Evolutionary conservation across 2,888 invertebrate species (phyloP).

Genomic region (Zootermopsis nevadensis): DNA sequence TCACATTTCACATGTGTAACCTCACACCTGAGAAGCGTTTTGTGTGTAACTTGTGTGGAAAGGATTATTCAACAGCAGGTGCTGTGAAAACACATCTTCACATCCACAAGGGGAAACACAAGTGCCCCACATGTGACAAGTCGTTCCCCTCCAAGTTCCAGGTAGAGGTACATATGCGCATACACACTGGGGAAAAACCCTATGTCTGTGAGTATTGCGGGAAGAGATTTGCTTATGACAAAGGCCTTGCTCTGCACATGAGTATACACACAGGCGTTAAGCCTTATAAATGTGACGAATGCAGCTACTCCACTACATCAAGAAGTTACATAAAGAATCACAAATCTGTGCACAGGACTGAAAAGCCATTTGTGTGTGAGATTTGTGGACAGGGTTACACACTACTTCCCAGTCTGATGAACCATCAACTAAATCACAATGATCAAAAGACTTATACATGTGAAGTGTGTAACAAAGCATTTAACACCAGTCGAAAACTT

Average conservation of each 20-base stretch:
- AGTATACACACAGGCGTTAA: conserved; percentile 5
- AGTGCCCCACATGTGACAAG: conserved; percentile 20
- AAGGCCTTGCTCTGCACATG: conserved; percentile 6
- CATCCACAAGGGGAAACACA: conserved; percentile 32
- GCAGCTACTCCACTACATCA: conserved; percentile 15
- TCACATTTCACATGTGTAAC: conserved; percentile 22
- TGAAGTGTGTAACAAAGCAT: conserved; percentile 22
- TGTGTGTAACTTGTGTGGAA: conserved; percentile 29
- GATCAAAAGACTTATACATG: conserved; percentile 20
- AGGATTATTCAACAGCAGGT: conserved; percentile 34
- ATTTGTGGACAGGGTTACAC: conserved; percentile 18
- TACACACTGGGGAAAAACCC: conserved; percentile 22
- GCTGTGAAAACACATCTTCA: conserved; percentile 31
- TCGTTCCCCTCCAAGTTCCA: conserved; percentile 25
- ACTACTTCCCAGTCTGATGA: background rate
- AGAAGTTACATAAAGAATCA: conserved; percentile 18
- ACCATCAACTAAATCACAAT: conserved; percentile 30
- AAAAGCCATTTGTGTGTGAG: conserved; percentile 31
- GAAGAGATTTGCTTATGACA: conserved; percentile 16
- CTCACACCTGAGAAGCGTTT: background rate
- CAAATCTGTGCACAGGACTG: conserved; percentile 9
- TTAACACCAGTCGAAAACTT: conserved; percentile 30
- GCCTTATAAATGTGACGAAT: background rate
- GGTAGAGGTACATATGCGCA: conserved; percentile 12
- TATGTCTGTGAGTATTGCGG: conserved; percentile 34